These are phyloP conservation scores for Augochlorella aurata DNA, from an alignment of 2,888 invertebrate genomes.

Conservation along the genomic window DNA sequence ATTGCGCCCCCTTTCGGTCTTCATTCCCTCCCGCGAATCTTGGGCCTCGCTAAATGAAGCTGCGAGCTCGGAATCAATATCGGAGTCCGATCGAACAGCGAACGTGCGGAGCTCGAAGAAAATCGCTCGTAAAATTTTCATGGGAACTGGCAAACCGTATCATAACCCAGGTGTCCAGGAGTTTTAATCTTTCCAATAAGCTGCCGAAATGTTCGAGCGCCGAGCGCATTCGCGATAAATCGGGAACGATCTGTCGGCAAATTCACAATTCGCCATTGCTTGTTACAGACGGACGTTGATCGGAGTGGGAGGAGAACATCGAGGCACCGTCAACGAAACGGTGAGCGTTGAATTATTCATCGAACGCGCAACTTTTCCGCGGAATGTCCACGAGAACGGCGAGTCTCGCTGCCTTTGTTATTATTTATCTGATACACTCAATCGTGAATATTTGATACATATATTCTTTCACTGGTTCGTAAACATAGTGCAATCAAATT, in stretches of 20 bases:
- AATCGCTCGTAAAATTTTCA: not conserved
- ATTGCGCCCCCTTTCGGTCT: too few species aligned
- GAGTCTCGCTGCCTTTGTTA: not conserved
- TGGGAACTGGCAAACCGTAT: not conserved
- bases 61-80: too few species aligned
- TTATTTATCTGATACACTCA: not conserved
- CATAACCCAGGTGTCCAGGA: not conserved
- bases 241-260: too few species aligned
- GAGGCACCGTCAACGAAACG: conserved; percentile 1
- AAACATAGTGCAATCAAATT: too few species aligned
- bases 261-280: not conserved
- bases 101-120: not conserved
- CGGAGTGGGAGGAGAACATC: not conserved
- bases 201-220: not conserved
- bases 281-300: not conserved
- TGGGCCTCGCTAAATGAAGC: too few species aligned
- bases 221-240: too few species aligned
- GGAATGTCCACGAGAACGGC: not conserved
- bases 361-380: not conserved
- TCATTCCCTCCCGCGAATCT: too few species aligned
- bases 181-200: not conserved
- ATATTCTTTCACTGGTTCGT: too few species aligned
- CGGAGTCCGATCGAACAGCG: too few species aligned
- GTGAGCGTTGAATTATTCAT: conserved; percentile 34
- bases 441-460: too few species aligned